Base-by-base conservation (phyloP, 2,797 vertebrate species). In the Sorex maritimensis region DNA sequence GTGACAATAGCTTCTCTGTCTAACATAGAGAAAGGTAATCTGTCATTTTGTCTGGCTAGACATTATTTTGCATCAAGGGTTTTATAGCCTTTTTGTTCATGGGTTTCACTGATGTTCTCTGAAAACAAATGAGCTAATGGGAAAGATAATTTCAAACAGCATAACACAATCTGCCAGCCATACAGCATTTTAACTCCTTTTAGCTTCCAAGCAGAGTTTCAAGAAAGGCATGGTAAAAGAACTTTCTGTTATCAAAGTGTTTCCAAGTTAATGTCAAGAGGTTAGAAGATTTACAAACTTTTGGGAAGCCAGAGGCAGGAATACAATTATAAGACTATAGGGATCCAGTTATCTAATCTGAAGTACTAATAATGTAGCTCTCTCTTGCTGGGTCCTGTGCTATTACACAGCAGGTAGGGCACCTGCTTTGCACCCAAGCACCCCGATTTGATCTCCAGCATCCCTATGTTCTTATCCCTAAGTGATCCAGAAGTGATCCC, bases 201-300 rank as follows among this genome's bases (percentile, higher is more conserved):
- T 55, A 19, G 30, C 24, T 75, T 34, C 2, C 13, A 58, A 84
- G 46, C 63, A 69, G 21, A 92, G 13, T 14, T 23, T 9, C 2
- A 0, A 72, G 44, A 73, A 93, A 85, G 67, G 73, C 5, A 14
- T 23, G 5, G 14, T 34, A 78, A 63, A 30, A 44, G 78, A 17
- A 52, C 49, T 82, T 85, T 92, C 49, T 88, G 26, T 68, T 71
- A 46, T 21, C 46, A 69, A 69, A 67, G n/a, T 49, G 34, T 81
- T 86, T 92, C 67, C 68, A 82, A 69, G 8, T 14, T 81, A 41
- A 77, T 26, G 11, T 67, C 65, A 46, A 68, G 68, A 82, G 15
- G 65, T 78, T 52, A 19, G 34, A 19, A 72, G 30, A 68, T 71
- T 75, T 89, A 49, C 67, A 91, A n/a, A 94, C 65, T 49, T 88